Evolutionary conservation across 2,888 invertebrate genomes (phyloP), one percentile per base, ranked within the genome.

Genomic region (Spisula solida): DNA sequence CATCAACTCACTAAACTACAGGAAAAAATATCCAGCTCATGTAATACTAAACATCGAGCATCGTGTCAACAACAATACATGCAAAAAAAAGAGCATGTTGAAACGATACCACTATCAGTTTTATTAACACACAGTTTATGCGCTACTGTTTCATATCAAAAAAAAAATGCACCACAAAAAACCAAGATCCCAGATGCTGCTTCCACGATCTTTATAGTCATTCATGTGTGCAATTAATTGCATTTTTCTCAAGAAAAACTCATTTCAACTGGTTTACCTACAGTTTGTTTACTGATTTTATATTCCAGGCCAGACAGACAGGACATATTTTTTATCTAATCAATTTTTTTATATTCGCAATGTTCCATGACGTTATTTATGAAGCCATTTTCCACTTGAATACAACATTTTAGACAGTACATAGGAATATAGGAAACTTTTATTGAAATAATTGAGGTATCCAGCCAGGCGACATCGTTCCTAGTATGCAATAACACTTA

Each of bases 221-320:
- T 29, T 75, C 75, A 75, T 34, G 75, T 34, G 34, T 75, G 75
- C 75, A 75, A 34, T 75, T 31, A 34, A 31, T 31, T 75, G 75
- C 16, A 75, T 31, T 75, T 75, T 31, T 60, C 60, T 75, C 18
- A 75, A 25, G 60, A 10, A 66, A 75, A 6, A 34, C 8, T 25
- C 1, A 4, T 31, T 75, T 75, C 75, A 75, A 31, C 75, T 18
- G 18, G 2, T 31, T 31, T 75, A 70, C 70, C 70, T 29, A 31
- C 70, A 70, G 31, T 75, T 75, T 31, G 34, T 75, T 14, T 75
- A 75, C 34, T 31, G 25, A 31, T 31, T 31, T 75, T 34, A 34
- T 75, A 18, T 34, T 29, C 29, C 16, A 31, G 75, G 1, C 75
- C 34, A 75, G 75, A 75, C 75, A 75, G 31, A 41, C 41, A 41